These are phyloP conservation scores for Phaetusa simplex DNA, from an alignment of 2,113 vertebrate species.

Conservation along the genomic window DNA sequence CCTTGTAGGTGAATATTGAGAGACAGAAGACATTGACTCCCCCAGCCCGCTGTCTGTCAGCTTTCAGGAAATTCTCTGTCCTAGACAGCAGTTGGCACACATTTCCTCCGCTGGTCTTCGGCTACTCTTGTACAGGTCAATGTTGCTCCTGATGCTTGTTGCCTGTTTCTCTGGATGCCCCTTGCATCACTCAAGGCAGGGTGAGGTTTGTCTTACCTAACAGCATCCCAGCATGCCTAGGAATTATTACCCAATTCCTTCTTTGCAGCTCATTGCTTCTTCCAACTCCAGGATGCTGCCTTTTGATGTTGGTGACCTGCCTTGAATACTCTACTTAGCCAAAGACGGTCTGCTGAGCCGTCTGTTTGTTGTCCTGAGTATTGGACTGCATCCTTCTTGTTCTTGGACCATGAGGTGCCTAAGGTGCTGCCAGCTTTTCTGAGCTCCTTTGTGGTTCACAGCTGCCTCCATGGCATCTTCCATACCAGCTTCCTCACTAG, in stretches of 20 bases:
- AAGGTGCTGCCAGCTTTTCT: neutral
- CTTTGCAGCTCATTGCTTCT: neutral
- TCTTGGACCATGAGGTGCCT: neutral
- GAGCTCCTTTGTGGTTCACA: neutral
- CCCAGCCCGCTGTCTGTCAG: no score
- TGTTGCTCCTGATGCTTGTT: no score
- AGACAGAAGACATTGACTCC: no score
- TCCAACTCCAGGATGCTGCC: neutral
- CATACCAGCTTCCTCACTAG: neutral
- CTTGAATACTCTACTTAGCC: no score
- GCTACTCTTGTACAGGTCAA: no score
- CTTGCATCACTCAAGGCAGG: neutral
- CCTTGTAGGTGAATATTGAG: no score
- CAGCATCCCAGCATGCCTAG: neutral
- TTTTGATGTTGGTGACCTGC: neutral
- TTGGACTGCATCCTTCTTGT: neutral
- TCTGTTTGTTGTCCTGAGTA: neutral
- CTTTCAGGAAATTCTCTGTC: no score
- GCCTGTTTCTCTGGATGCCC: neutral
- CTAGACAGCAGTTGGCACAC: no score
- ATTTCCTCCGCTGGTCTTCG: no score
- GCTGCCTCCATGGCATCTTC: neutral
- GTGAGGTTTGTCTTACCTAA: neutral
- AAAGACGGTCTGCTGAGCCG: neutral
- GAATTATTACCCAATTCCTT: neutral